Base-by-base conservation (phyloP, 2,888 invertebrate species). In the Phyllotreta striolata region DNA sequence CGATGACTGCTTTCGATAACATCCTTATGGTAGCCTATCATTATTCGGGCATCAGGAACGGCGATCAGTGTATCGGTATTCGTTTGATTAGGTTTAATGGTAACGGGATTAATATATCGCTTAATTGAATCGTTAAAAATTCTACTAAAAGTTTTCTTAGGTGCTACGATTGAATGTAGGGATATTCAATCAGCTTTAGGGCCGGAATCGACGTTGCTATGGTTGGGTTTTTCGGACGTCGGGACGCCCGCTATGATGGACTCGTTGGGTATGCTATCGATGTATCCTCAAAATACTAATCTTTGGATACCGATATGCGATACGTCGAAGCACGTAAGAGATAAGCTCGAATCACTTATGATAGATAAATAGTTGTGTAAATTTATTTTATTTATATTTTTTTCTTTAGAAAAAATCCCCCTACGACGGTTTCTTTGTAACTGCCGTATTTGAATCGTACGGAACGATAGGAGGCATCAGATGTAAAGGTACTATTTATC, bases 401-500 rank as follows among this genome's bases (percentile, higher is more conserved):
- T n/a, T n/a, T n/a, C 77, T 79, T 63, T 72, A 87, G 86, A 81
- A 82, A 49, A 88, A 88, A 76, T 89, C 89, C 54, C 88, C 88
- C 66, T 86, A 88, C 4, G 91, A 93, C 77, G 87, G 89, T 73
- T 91, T 89, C 76, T 93, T 92, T 78, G 82, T 93, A 44, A 86
- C 92, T 40, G 88, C 94, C 67, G 83, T 96, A 0, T 90, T 88
- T 68, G 96, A 97, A 81, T 85, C 85, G 0, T 86, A 88, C 10
- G 91, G 93, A 79, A 89, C 88, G 58, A 85, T 95, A 4, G 88
- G 93, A 43, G 93, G 92, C 9, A 90, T 97, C 34, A 84, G 92
- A 57, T 98, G 97, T 75, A 91, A 94, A 77, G 96, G 96, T n/a
- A 86, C 90, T 12, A 85, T 89, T 10, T 97, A 92, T 83, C 98